These are phyloP conservation scores for Tupaia tana DNA, from an alignment of 2,113 vertebrate species.

Conservation along the genomic window DNA sequence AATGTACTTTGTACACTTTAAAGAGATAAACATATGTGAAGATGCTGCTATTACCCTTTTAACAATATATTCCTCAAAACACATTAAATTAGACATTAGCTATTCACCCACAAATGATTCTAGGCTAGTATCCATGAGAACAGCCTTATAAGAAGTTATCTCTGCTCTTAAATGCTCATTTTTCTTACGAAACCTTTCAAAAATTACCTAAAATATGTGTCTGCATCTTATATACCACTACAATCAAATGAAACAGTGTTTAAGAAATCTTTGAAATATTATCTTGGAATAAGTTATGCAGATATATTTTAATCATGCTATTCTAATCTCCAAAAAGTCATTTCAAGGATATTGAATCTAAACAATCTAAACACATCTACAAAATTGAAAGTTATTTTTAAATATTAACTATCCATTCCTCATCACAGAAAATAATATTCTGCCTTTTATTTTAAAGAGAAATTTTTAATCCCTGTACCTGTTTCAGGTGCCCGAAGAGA, in stretches of 20 bases:
- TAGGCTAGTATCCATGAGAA: not conserved
- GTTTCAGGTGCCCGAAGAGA: slow-evolving; percentile 83
- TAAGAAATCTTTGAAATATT: slow-evolving; percentile 30
- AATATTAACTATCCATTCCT: slow-evolving; percentile 10
- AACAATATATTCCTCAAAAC: slow-evolving; percentile 10
- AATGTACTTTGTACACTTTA: not conserved
- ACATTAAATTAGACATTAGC: not conserved
- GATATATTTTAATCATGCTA: slow-evolving; percentile 17
- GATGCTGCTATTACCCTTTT: not conserved
- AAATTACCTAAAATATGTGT: slow-evolving; percentile 8
- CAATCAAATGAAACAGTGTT: not conserved
- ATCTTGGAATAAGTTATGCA: slow-evolving; percentile 47
- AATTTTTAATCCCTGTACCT: slow-evolving; percentile 81
- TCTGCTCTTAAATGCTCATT: not conserved
- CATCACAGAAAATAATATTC: not conserved
- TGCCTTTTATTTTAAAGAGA: not conserved
- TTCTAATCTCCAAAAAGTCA: slow-evolving; percentile 26
- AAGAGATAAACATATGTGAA: not conserved
- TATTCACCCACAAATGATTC: not conserved
- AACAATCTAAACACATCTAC: not conserved
- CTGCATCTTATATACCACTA: not conserved
- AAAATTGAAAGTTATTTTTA: slow-evolving; percentile 1
- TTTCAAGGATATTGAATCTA: not conserved
- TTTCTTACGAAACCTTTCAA: not conserved
- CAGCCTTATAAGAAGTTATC: not conserved